These are phyloP conservation scores for Helleia helle DNA, from an alignment of 2,888 invertebrate genomes.

Conservation along the genomic window DNA sequence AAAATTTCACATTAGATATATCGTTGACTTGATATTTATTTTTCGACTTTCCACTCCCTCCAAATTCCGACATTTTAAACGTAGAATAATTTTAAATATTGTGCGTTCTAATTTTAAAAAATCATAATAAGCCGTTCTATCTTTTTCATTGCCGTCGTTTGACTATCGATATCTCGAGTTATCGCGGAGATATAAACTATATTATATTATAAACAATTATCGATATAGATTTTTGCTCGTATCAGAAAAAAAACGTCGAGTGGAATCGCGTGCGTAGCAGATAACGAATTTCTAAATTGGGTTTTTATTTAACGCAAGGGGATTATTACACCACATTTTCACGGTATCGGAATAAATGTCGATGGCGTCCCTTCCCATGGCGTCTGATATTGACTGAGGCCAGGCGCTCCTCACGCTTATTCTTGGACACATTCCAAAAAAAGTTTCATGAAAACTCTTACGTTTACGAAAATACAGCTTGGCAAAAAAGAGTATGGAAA, in stretches of 20 bases:
- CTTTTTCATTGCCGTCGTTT: not conserved
- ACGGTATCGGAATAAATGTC: not conserved
- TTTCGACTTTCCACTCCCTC: slow-evolving; percentile 14
- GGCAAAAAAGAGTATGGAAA: too few relatives aligned
- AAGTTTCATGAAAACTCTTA: too few relatives aligned
- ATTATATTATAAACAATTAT: slow-evolving; percentile 13
- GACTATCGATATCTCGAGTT: slow-evolving; percentile 16
- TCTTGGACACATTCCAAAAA: not conserved
- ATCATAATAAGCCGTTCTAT: not conserved
- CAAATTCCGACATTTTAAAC: slow-evolving; percentile 7
- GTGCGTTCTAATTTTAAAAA: not conserved
- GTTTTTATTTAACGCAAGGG: not conserved
- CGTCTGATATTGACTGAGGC: not conserved
- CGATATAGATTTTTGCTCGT: slow-evolving; percentile 5
- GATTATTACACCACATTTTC: not conserved
- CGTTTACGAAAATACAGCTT: too few relatives aligned
- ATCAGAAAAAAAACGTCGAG: not conserved
- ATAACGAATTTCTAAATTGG: not conserved
- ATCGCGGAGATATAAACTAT: slow-evolving; percentile 11
- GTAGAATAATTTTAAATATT: not conserved
- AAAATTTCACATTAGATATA: slow-evolving; percentile 20
- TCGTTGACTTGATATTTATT: slow-evolving; percentile 23
- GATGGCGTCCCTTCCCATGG: not conserved
- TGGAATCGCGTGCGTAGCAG: not conserved
- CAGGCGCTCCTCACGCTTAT: not conserved